Conservation (phyloP, 2,113 vertebrate species). For the Calyptommatus sinebrachiatus region DNA sequence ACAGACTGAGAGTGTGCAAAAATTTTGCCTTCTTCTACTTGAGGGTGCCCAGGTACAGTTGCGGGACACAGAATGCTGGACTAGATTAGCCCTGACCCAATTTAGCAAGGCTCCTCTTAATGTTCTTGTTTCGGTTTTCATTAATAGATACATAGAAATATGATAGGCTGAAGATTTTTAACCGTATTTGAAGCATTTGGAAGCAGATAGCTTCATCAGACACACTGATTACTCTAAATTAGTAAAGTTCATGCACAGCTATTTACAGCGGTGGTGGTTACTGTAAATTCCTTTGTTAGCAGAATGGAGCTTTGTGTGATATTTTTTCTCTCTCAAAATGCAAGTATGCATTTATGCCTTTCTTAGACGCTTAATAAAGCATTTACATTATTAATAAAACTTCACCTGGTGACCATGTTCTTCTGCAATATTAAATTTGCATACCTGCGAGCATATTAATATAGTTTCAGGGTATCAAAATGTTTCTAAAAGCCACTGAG, state of each 20-base stretch:
- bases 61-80: too few species aligned
- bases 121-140: background rate
- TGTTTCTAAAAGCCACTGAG: constrained; percentile 18
- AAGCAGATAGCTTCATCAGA: background rate
- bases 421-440: background rate
- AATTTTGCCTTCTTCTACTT: too few species aligned
- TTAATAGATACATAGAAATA: background rate
- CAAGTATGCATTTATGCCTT: constrained; percentile 58
- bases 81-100: too few species aligned
- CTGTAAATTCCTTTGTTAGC: constrained; percentile 59
- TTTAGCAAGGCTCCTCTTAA: background rate
- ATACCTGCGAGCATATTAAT: constrained; percentile 32
- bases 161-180: background rate
- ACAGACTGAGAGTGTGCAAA: too few species aligned
- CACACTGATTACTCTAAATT: background rate
- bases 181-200: background rate
- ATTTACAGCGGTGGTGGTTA: constrained; percentile 53
- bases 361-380: constrained; percentile 63
- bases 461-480: constrained; percentile 18
- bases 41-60: too few species aligned
- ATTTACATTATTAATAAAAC: constrained; percentile 43
- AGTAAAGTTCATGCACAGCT: background rate
- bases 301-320: constrained; percentile 62
- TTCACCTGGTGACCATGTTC: background rate
- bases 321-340: constrained; percentile 63